Evolutionary conservation across 2,888 invertebrate genomes (phyloP).

Genomic region (Lepidochrysops patricia): DNA sequence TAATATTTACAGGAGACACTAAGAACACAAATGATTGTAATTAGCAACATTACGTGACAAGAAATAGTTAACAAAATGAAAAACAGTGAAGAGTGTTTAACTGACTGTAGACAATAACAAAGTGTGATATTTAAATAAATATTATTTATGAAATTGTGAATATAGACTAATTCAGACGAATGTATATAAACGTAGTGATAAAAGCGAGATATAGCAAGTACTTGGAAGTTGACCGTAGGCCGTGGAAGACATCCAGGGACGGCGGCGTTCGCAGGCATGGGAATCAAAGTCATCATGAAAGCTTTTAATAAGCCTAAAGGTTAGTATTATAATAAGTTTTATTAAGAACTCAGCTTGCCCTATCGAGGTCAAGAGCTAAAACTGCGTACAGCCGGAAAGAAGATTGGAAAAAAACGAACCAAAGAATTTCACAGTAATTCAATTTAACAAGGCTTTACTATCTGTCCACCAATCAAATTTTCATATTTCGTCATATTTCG

Average conservation of each 20-base stretch:
- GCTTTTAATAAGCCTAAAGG: conserved; percentile 90
- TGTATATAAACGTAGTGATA: conserved; percentile 24
- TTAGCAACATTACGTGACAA: conserved; percentile 55
- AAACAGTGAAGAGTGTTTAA: conserved; percentile 72
- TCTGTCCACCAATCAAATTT: too few relatives aligned
- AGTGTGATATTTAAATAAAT: conserved; percentile 58
- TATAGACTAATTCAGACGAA: conserved; percentile 27
- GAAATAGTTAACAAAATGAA: conserved; percentile 58
- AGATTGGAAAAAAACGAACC: too few relatives aligned
- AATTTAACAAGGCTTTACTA: too few relatives aligned
- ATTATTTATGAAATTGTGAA: conserved; percentile 26
- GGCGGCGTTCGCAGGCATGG: conserved; percentile 80
- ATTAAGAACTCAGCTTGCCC: too few relatives aligned
- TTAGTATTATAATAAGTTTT: conserved; percentile 45
- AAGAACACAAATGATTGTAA: conserved; percentile 35
- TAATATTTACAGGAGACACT: conserved; percentile 33
- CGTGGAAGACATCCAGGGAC: conserved; percentile 47
- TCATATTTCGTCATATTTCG: too few relatives aligned
- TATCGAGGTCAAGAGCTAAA: too few relatives aligned
- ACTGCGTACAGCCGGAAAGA: too few relatives aligned
- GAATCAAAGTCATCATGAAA: conserved; percentile 91
- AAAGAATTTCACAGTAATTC: too few relatives aligned
- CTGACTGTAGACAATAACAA: conserved; percentile 40
- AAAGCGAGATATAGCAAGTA: conserved; percentile 30
- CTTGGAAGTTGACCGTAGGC: conserved; percentile 35